Evolutionary conservation across 2,113 vertebrate species (phyloP).

Genomic region (Sprattus sprattus): DNA sequence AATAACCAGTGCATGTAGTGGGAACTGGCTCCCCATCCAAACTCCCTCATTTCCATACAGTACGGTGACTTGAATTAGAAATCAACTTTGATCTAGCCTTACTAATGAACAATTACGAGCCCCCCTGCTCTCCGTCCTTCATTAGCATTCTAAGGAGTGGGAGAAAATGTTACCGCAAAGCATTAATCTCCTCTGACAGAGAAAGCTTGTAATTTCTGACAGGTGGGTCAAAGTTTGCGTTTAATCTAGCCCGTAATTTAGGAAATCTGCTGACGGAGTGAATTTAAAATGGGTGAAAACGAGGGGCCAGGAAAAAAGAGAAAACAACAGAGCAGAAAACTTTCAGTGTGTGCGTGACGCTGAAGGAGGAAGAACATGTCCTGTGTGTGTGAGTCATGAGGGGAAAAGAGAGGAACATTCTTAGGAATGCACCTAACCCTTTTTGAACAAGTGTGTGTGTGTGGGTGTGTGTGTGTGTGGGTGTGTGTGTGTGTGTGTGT

Average conservation of each 20-base stretch:
- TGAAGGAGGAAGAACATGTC: conserved; percentile 60
- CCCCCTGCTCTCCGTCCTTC: conserved; percentile 63
- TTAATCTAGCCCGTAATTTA: conserved; percentile 77
- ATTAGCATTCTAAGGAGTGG: conserved; percentile 73
- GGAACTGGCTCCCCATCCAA: conserved; percentile 35
- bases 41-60: conserved; percentile 45
- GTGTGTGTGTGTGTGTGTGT: conserved; percentile 27
- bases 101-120: conserved; percentile 75
- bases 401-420: background rate
- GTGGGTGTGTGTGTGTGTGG: conserved; percentile 31
- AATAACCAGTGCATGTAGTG: background rate
- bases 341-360: conserved; percentile 43
- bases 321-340: conserved; percentile 39
- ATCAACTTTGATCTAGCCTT: conserved; percentile 74
- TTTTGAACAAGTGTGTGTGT: background rate
- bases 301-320: background rate
- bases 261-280: conserved; percentile 73
- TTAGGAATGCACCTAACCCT: background rate
- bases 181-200: conserved; percentile 77
- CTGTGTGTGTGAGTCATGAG: conserved; percentile 50
- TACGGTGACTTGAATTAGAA: conserved; percentile 69
- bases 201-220: conserved; percentile 77
- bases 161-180: conserved; percentile 72
- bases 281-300: conserved; percentile 74
- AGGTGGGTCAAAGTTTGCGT: conserved; percentile 77